Base-by-base conservation (phyloP, 2,113 vertebrate genomes). In the Sorex fumeus region DNA sequence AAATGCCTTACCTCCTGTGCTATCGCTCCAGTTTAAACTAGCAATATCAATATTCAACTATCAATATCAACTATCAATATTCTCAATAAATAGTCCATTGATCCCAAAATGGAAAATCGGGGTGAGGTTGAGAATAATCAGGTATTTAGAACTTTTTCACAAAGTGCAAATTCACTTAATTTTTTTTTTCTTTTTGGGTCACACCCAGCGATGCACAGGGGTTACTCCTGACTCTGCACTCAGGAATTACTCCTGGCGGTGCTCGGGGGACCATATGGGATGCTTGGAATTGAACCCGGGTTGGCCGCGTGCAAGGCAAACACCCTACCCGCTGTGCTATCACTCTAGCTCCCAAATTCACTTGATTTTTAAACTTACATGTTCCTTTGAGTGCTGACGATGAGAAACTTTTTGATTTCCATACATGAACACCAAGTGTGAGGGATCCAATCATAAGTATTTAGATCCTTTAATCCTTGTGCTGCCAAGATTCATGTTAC, bases 111-210 rank as follows among this genome's bases (percentile, higher is more conserved):
- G 25, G 70, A 53, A 77, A 76, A 45, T 50, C n/a, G 7, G 13
- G 66, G 19, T 71, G 84, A 15, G 12, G 57, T 25, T 84, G 18
- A 30, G n/a, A 88, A 78, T 69, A 92, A 64, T 85, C n/a, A 74
- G 25, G 57, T 57, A 25, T 77, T 74, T 7, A 87, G 27, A 90
- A 83, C 4, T 53, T 11, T 47, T 72, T 79, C 57, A 75, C n/a
- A 28, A 84, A 72, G 80, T 36, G n/a, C 45, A 93, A 93, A 80
- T 72, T 76, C 91, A 80, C 8, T 64, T n/a, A n/a, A n/a, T n/a
- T n/a, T n/a, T n/a, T n/a, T n/a, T n/a, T n/a, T n/a, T n/a, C n/a
- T n/a, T n/a, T n/a, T n/a, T n/a, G n/a, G n/a, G n/a, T n/a, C n/a
- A n/a, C n/a, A n/a, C n/a, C n/a, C n/a, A n/a, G n/a, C n/a, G n/a